These are phyloP conservation scores for Anas platyrhynchos DNA, from an alignment of 2,113 vertebrate species.

Conservation along the genomic window DNA sequence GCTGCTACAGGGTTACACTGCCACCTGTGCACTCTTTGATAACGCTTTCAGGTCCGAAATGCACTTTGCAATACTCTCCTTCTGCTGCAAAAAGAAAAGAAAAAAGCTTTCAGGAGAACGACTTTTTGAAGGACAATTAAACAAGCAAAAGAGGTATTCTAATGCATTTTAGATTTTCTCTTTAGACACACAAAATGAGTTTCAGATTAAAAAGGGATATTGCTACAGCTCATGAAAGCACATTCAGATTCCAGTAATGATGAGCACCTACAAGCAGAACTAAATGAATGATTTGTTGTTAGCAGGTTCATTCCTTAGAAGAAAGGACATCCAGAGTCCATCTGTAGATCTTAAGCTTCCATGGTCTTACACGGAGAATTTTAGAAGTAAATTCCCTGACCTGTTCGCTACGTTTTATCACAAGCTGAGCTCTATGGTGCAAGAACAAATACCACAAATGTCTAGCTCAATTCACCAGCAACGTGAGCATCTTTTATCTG, in stretches of 20 bases:
- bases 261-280: not conserved
- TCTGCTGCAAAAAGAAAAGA: conserved; percentile 84
- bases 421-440: not conserved
- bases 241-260: not conserved
- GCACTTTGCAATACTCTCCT: conserved; percentile 94
- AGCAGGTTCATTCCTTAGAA: not conserved
- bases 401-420: not conserved
- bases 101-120: not conserved
- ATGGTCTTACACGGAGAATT: not conserved
- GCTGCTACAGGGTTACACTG: not conserved
- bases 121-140: not conserved
- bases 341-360: not conserved
- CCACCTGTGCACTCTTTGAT: conserved; percentile 80
- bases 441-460: rapidly evolving
- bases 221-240: rapidly evolving
- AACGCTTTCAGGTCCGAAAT: conserved; percentile 90
- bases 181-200: rapidly evolving
- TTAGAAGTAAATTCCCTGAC: rapidly evolving
- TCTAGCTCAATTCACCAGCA: not conserved
- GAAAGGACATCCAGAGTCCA: not conserved
- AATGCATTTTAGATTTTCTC: not conserved
- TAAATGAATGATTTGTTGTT: rapidly evolving
- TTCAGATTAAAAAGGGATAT: not conserved
- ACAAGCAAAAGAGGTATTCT: rapidly evolving
- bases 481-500: not conserved